Percentiles rank a stretch among this genome's conserved stretches.
phyloP scores from a whole-genome alignment of 2,113 vertebrate species.

The Petroica traversi region DNA sequence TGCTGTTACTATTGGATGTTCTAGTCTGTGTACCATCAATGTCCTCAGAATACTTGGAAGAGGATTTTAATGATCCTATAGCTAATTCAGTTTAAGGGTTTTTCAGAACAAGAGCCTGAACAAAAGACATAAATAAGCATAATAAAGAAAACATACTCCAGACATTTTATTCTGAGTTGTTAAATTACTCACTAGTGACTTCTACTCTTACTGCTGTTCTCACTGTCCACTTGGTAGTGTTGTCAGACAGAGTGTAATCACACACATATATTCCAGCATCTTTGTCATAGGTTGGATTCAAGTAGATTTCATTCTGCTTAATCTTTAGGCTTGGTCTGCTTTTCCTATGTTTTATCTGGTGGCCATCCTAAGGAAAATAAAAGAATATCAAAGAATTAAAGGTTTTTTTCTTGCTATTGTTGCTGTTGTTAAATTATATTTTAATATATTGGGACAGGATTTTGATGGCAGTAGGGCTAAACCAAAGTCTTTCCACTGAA shows the following conservation, averaged over 20 bases:
- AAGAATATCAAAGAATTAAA: neutral
- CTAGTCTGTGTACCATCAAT: neutral
- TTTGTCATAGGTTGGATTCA: slow-evolving; percentile 24
- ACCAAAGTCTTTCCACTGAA: neutral
- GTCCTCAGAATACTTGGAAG: neutral
- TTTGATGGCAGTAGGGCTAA: neutral
- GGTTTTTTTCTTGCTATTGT: neutral
- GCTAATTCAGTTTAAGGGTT: neutral
- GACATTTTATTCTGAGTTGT: neutral
- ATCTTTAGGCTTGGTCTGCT: slow-evolving; percentile 9
- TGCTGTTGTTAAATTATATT: neutral
- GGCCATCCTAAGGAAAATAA: slow-evolving; percentile 64
- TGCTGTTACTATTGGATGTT: neutral
- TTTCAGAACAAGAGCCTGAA: neutral
- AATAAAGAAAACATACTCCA: neutral
- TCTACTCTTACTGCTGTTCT: slow-evolving; percentile 73
- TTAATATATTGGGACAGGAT: neutral
- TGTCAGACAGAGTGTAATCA: slow-evolving; percentile 67
- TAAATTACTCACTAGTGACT: slow-evolving; percentile 64
- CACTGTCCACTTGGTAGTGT: slow-evolving; percentile 68
- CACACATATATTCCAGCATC: slow-evolving; percentile 78
- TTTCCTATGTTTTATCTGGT: neutral
- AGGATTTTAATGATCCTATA: neutral
- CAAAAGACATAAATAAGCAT: neutral
- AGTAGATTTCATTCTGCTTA: slow-evolving; percentile 29